phyloP scores from a whole-genome alignment of 1,140 invertebrate genomes.

The Temnothorax nylanderi region DNA sequence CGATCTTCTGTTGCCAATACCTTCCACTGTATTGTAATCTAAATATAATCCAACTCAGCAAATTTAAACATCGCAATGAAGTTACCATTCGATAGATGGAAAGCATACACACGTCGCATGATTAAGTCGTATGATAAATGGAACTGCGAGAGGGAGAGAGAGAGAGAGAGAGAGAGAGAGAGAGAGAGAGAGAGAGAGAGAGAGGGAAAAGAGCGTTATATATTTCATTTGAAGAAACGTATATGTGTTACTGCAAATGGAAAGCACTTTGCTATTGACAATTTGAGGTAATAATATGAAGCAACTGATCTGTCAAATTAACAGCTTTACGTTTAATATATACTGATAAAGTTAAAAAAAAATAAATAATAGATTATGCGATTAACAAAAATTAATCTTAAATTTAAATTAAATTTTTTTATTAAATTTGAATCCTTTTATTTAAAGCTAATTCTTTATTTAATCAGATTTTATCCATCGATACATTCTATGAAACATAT shows the following conservation, averaged over 20 bases:
- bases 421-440: no score
- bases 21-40: neutral
- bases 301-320: neutral
- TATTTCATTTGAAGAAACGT: slow-evolving; percentile 66
- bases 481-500: neutral
- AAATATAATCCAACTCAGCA: slow-evolving; percentile 33
- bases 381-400: slow-evolving; percentile 1
- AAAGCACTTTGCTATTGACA: neutral
- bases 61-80: neutral
- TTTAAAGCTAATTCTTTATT: neutral
- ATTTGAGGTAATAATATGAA: neutral
- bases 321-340: neutral
- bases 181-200: no score
- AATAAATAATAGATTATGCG: neutral
- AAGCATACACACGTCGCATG: slow-evolving; percentile 47
- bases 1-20: neutral
- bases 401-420: slow-evolving; percentile 3
- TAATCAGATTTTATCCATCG: neutral
- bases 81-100: neutral
- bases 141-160: slow-evolving; percentile 38
- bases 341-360: neutral
- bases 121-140: slow-evolving; percentile 76
- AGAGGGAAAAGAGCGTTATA: slow-evolving; percentile 56
- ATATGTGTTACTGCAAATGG: neutral
- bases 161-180: neutral